Conservation (phyloP, 2,888 invertebrate genomes). For the Eupeodes latifasciatus region DNA sequence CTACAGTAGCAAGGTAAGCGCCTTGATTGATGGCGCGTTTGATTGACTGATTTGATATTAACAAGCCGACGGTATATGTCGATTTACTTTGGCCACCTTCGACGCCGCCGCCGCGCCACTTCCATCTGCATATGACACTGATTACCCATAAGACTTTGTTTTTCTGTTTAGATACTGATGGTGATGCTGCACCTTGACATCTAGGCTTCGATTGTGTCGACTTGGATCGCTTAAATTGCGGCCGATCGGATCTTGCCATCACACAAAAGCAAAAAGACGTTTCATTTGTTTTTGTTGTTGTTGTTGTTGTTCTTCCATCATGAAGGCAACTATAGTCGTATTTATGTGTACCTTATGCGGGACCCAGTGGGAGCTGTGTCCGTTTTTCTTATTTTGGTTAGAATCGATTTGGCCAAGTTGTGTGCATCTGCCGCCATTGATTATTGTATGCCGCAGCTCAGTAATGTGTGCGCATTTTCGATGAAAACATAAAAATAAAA, state of each 20-base stretch:
- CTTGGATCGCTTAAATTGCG: conserved; percentile 3
- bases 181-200: conserved; percentile 66
- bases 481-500: conserved; percentile 83
- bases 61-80: conserved; percentile 69
- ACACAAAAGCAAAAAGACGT: conserved; percentile 7
- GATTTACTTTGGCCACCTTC: conserved; percentile 62
- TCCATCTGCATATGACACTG: conserved; percentile 72
- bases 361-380: conserved; percentile 35
- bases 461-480: conserved; percentile 79
- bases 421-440: conserved; percentile 82
- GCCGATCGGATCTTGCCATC: conserved; percentile 34
- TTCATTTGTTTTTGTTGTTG: background rate
- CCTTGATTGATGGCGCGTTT: conserved; percentile 70
- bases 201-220: conserved; percentile 49
- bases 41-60: conserved; percentile 76
- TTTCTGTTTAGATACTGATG: conserved; percentile 5
- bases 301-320: background rate
- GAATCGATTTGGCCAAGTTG: conserved; percentile 50
- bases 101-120: conserved; percentile 36
- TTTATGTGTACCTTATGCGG: conserved; percentile 18
- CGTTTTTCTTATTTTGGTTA: conserved; percentile 26
- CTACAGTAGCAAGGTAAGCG: background rate
- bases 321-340: background rate
- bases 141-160: conserved; percentile 57
- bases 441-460: conserved; percentile 73